phyloP scores from a whole-genome alignment of 2,113 vertebrate species.

The Grus americana region DNA sequence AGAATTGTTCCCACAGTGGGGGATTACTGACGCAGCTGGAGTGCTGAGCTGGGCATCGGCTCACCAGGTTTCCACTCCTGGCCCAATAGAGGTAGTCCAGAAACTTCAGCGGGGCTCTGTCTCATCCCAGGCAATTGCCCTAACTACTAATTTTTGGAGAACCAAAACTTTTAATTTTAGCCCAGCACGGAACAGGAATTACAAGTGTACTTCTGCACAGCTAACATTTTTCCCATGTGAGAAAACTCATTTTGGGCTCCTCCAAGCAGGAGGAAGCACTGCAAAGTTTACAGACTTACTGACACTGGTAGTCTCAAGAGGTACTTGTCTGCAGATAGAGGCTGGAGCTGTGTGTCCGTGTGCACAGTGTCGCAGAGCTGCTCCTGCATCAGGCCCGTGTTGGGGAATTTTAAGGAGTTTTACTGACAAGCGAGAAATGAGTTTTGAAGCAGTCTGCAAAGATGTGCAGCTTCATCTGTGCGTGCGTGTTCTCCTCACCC shows the following conservation, averaged over 20 bases:
- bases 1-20: background rate
- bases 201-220: accelerated
- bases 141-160: background rate
- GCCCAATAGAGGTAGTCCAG: background rate
- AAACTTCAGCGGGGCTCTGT: background rate
- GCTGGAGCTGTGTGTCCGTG: background rate
- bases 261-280: background rate
- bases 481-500: background rate
- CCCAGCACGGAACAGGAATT: background rate
- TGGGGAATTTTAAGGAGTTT: background rate
- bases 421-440: background rate
- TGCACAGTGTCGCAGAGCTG: background rate
- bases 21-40: background rate
- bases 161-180: background rate
- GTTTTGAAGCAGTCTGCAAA: background rate
- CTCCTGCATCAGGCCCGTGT: background rate
- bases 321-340: background rate
- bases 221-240: background rate
- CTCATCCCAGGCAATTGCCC: background rate
- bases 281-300: background rate
- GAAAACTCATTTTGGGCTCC: background rate
- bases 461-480: background rate
- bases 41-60: background rate
- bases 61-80: background rate
- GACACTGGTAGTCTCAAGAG: background rate